Conservation (phyloP, 2,797 vertebrate species). For the Dallia pectoralis region DNA sequence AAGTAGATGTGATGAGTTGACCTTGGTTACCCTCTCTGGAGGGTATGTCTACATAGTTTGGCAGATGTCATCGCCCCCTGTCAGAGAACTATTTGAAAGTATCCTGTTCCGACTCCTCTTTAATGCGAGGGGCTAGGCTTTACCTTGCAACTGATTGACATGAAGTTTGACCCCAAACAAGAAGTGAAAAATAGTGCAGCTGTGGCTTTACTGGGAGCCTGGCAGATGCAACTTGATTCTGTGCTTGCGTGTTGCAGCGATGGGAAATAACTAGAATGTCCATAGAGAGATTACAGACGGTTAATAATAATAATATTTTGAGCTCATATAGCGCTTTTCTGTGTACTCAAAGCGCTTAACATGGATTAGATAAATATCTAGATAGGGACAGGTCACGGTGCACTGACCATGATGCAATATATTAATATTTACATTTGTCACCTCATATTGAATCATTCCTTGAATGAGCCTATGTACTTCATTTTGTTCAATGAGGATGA, state of each 20-base stretch:
- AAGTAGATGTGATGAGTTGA: conserved; percentile 60
- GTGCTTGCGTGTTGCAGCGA: background rate
- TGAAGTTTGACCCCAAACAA: conserved; percentile 40
- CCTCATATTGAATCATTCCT: background rate
- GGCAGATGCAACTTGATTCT: background rate
- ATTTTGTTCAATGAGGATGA: background rate
- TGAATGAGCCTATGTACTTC: background rate
- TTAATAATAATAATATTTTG: too few relatives aligned
- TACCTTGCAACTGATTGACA: conserved; percentile 47
- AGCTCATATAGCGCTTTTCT: too few relatives aligned
- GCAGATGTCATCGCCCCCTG: conserved; percentile 70
- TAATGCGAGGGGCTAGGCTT: conserved; percentile 22
- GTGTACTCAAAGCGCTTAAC: too few relatives aligned
- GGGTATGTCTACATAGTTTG: conserved; percentile 71
- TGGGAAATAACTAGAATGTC: too few relatives aligned
- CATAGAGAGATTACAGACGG: background rate
- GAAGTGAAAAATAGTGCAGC: conserved; percentile 36
- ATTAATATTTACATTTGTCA: background rate
- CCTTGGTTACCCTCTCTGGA: conserved; percentile 64
- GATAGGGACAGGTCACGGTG: background rate
- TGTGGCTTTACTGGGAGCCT: conserved; percentile 25
- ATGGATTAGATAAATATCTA: too few relatives aligned
- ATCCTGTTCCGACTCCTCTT: conserved; percentile 38
- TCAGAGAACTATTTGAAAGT: conserved; percentile 65
- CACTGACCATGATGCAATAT: too few relatives aligned